These are phyloP conservation scores for Megaustenia siamemsis DNA, from an alignment of 2,888 invertebrate species.

Conservation along the genomic window DNA sequence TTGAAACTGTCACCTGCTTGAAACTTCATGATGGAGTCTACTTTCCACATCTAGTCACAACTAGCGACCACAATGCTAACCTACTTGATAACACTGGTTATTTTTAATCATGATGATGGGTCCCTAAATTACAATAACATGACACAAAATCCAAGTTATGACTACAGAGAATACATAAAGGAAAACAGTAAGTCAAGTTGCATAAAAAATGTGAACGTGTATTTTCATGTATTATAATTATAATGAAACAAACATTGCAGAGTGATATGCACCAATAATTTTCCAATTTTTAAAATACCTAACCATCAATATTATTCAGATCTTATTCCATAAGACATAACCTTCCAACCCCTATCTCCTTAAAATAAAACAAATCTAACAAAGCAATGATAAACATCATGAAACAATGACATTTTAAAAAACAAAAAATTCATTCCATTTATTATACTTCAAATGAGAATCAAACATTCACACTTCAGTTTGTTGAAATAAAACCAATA, in stretches of 20 bases:
- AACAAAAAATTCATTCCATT: no score
- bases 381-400: not conserved
- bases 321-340: conserved; percentile 35
- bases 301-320: conserved; percentile 39
- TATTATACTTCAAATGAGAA: no score
- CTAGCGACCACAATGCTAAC: no score
- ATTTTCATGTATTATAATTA: conserved; percentile 26
- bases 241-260: conserved; percentile 32
- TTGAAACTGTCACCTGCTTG: no score
- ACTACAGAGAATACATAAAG: not conserved
- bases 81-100: no score
- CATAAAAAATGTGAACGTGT: not conserved
- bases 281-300: not conserved
- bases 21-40: no score
- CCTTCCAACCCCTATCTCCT: no score
- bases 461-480: no score
- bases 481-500: no score
- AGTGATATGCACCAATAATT: conserved; percentile 23
- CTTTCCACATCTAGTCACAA: no score
- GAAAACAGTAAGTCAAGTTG: not conserved
- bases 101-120: no score
- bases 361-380: not conserved
- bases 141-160: not conserved
- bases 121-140: no score
- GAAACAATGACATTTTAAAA: not conserved